A percentile compares a stretch with the other conserved stretches of the same genome.
Conservation (phyloP, 1,140 invertebrate species). For the Gerris buenoi region DNA sequence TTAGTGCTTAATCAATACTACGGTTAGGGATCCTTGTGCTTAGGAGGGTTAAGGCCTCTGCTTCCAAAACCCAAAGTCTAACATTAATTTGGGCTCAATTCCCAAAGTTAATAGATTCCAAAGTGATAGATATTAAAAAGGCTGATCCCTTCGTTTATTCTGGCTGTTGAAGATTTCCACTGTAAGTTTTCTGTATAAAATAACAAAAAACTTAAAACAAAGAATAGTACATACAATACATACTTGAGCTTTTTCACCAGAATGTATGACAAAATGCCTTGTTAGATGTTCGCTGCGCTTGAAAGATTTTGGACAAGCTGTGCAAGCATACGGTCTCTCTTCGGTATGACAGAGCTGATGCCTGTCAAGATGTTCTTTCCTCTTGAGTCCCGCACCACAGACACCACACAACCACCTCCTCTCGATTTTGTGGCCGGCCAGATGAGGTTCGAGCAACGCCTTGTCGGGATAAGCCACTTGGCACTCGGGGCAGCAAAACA, state of each 20-base stretch:
- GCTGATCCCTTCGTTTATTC: too few relatives aligned
- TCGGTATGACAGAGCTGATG: constrained; percentile 65
- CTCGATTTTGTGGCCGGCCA: constrained; percentile 59
- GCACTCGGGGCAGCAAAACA: constrained; percentile 64
- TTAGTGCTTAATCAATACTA: too few relatives aligned
- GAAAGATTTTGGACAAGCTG: constrained; percentile 55
- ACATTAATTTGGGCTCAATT: too few relatives aligned
- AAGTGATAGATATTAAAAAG: too few relatives aligned
- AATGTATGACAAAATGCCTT: constrained; percentile 62
- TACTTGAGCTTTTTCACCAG: constrained; percentile 59
- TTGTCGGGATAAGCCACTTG: constrained; percentile 63
- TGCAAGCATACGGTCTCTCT: constrained; percentile 58
- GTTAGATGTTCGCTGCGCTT: constrained; percentile 66
- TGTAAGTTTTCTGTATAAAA: too few relatives aligned
- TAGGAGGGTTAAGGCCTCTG: too few relatives aligned
- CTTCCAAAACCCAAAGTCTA: too few relatives aligned
- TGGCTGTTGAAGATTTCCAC: too few relatives aligned
- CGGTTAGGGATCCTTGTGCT: too few relatives aligned
- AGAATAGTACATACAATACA: constrained; percentile 18
- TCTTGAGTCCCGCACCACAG: constrained; percentile 49
- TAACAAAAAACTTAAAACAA: too few relatives aligned
- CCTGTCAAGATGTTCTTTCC: constrained; percentile 61
- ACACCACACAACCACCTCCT: constrained; percentile 45
- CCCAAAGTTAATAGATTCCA: too few relatives aligned
- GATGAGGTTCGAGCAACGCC: constrained; percentile 54